Conservation (phyloP, 2,797 vertebrate species). For the Dryobates pubescens region DNA sequence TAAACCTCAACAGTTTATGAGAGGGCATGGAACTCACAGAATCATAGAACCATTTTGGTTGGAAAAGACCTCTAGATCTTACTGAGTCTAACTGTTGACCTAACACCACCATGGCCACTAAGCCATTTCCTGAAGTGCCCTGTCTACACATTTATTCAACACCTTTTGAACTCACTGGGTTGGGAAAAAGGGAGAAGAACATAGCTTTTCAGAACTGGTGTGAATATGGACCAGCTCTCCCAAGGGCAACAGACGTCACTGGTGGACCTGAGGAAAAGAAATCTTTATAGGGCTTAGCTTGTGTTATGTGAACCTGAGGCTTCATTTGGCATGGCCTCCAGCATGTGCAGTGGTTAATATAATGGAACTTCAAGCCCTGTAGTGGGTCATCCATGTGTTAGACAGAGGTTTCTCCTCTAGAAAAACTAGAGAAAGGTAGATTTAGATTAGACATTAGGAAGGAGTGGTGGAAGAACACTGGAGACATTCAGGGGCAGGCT, state of each 20-base stretch:
- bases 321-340: background rate
- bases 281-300: background rate
- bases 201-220: background rate
- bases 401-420: background rate
- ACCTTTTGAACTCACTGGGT: fast-evolving
- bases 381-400: background rate
- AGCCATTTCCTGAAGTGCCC: too few species aligned
- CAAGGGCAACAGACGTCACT: background rate
- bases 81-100: too few species aligned
- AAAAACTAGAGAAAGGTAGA: too few species aligned
- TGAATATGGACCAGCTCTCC: background rate
- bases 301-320: background rate
- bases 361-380: background rate
- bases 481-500: too few species aligned
- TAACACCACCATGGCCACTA: too few species aligned
- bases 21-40: fast-evolving
- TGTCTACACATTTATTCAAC: too few species aligned
- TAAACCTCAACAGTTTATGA: fast-evolving
- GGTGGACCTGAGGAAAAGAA: background rate
- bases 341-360: fast-evolving
- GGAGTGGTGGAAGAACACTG: too few species aligned
- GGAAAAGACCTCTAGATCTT: too few species aligned
- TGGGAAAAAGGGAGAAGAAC: background rate
- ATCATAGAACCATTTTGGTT: too few species aligned
- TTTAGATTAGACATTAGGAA: too few species aligned